phyloP scores from a whole-genome alignment of 2,113 vertebrate species.

The Columba janthina region DNA sequence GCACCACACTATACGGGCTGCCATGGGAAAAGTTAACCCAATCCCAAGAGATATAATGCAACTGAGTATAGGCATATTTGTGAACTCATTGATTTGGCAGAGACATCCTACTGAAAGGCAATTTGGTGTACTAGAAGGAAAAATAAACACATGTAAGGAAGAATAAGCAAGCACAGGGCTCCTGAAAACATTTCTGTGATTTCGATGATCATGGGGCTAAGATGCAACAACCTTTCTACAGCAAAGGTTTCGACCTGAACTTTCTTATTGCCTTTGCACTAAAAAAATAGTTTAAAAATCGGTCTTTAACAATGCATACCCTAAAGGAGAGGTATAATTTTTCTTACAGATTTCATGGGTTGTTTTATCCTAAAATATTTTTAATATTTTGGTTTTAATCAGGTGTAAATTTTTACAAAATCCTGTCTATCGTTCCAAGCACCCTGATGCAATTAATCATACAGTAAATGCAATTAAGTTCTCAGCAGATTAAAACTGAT shows the following conservation, averaged over 20 bases:
- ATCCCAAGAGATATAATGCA: background rate
- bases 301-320: background rate
- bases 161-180: background rate
- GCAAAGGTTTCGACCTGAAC: background rate
- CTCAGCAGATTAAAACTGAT: conserved; percentile 5
- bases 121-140: background rate
- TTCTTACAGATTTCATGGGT: background rate
- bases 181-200: background rate
- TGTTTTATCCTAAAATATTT: background rate
- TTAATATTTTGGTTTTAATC: background rate
- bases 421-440: background rate
- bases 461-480: conserved; percentile 22
- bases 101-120: background rate
- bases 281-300: background rate
- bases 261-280: background rate
- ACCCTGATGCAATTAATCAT: conserved; percentile 13
- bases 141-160: background rate
- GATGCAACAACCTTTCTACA: background rate
- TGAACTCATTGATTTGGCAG: background rate
- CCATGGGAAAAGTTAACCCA: background rate
- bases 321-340: background rate
- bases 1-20: background rate
- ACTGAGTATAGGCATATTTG: background rate
- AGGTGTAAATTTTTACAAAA: background rate
- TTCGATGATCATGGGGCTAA: background rate